Base-by-base conservation (phyloP, 2,888 invertebrate species). In the Kuschelorhynchus macadamiae region DNA sequence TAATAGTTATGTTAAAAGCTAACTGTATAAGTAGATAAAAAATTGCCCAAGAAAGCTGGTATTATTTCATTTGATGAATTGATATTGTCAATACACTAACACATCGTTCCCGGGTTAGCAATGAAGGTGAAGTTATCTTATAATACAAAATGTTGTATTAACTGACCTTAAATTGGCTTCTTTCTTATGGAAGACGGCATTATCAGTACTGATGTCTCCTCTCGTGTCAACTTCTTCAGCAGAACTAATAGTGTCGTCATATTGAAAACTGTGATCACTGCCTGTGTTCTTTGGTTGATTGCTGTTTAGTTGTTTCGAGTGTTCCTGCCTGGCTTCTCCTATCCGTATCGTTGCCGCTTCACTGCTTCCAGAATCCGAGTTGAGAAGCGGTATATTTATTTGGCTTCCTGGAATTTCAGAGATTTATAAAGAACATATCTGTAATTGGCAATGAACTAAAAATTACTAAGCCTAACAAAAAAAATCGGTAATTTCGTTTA, bases 381-480 rank as follows among this genome's bases (percentile, higher is more conserved):
- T 41, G 21, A 59, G 17, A n/a, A 64, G 20, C 12, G 92, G 91
- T 70, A 92, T 87, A 75, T 84, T 85, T 42, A 84, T 82, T 11
- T 88, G 90, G 66, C 90, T 88, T 76, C 90, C 90, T 30, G 33
- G n/a, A 69, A 49, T 5, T 49, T 25, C 25, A 25, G 25, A 25
- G 25, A 25, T 25, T 25, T 5, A 25, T n/a, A n/a, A n/a, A n/a
- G n/a, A n/a, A n/a, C n/a, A n/a, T n/a, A n/a, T n/a, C n/a, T n/a
- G n/a, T n/a, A n/a, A n/a, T n/a, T n/a, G n/a, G n/a, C n/a, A n/a
- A n/a, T n/a, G n/a, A n/a, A n/a, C n/a, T n/a, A n/a, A n/a, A n/a
- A n/a, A n/a, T n/a, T n/a, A n/a, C n/a, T n/a, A n/a, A n/a, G n/a
- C n/a, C n/a, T n/a, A n/a, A n/a, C n/a, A n/a, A n/a, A n/a, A n/a